Conservation (phyloP, 2,113 vertebrate species). For the Microcebus murinus region DNA sequence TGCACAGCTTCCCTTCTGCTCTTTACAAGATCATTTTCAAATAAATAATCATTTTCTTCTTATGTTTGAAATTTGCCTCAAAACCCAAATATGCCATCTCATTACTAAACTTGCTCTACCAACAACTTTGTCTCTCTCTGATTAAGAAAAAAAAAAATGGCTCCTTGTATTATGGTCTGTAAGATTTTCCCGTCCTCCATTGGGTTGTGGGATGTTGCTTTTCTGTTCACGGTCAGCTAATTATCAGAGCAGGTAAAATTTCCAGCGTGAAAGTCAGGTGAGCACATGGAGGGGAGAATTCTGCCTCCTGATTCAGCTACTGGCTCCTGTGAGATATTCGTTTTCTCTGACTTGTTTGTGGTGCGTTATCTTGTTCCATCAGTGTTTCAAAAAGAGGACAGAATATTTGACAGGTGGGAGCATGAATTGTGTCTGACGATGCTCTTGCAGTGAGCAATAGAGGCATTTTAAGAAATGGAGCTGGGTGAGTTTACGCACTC, state of each 20-base stretch:
- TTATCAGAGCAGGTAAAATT: background rate
- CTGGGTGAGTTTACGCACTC: fast-evolving
- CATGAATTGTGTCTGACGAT: slow-evolving; percentile 18
- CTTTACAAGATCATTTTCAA: background rate
- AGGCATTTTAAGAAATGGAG: slow-evolving; percentile 1
- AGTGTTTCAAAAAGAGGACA: background rate
- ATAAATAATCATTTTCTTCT: background rate
- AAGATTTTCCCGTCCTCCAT: background rate
- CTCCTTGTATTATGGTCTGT: background rate
- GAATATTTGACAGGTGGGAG: slow-evolving; percentile 51
- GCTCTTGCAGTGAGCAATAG: background rate
- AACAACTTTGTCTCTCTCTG: background rate
- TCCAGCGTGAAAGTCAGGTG: background rate
- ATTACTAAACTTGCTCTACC: background rate
- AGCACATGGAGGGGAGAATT: background rate
- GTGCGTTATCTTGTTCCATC: slow-evolving; percentile 44
- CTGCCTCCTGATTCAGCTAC: background rate
- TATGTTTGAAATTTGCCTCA: slow-evolving; percentile 11
- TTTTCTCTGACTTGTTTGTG: slow-evolving; percentile 50
- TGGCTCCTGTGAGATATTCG: slow-evolving; percentile 5
- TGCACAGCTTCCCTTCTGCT: background rate
- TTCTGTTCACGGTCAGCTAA: slow-evolving; percentile 39
- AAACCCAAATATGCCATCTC: background rate
- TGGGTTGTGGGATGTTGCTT: background rate
- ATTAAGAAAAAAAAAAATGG: background rate